Evolutionary conservation across 92 coral and sea anemone species (phyloP), one percentile per base, ranked within the genome.

Genomic region (Siderastrea siderea): DNA sequence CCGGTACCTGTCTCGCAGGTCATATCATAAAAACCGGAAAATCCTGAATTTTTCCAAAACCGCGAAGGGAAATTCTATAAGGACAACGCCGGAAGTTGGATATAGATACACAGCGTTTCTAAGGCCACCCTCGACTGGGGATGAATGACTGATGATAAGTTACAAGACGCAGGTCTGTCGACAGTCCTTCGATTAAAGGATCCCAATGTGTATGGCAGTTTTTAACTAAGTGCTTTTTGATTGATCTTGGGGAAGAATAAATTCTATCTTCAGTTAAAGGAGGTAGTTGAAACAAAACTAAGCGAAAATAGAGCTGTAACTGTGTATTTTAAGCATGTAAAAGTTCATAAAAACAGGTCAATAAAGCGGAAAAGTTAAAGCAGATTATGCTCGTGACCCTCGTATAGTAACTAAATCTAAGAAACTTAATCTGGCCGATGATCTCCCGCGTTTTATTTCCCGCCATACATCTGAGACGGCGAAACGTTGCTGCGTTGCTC

Each of bases 141-240:
- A 15, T 51, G 77, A 49, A 49, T 72, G 26, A n/a, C n/a, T n/a
- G n/a, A 51, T 52, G 78, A 73, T 49, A 73, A 14, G 78, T n/a
- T n/a, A 59, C 65, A 17, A 49, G 17, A 16, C 3, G 47, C 45
- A 73, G 60, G 47, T 72, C 47, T 51, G 49, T 73, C 60, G 76
- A 50, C 76, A 1, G 52, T 19, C n/a, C n/a, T n/a, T n/a, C n/a
- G n/a, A n/a, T n/a, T n/a, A n/a, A n/a, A n/a, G n/a, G n/a, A n/a
- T n/a, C n/a, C n/a, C n/a, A n/a, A n/a, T n/a, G n/a, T n/a, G n/a
- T n/a, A n/a, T n/a, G n/a, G 57, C 19, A 7, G 17, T 47, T 14
- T 2, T 3, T 8, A 4, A 26, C 4, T 4, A 0, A 65, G 2
- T 14, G 19, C n/a, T 7, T 68, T 52, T 52, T 52, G 57, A 52